phyloP scores from a whole-genome alignment of 2,888 invertebrate species.

The Sericinus montela region DNA sequence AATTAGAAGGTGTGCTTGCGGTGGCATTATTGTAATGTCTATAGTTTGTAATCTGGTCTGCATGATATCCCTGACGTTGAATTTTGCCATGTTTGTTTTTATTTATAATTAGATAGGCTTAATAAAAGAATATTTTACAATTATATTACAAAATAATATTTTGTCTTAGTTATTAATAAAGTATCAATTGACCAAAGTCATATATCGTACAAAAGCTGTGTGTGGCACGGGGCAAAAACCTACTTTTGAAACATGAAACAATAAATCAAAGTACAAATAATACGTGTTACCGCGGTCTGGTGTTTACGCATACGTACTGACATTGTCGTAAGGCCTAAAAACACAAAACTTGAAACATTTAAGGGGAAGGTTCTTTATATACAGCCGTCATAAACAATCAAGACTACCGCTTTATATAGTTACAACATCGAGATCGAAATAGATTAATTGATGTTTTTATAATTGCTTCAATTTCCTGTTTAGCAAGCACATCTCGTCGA shows the following conservation, averaged over 20 bases:
- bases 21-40: slow-evolving; percentile 48
- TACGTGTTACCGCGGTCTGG: slow-evolving; percentile 68
- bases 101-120: slow-evolving; percentile 7
- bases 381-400: slow-evolving; percentile 9
- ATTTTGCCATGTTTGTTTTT: slow-evolving; percentile 3
- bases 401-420: slow-evolving; percentile 21
- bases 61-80: slow-evolving; percentile 35
- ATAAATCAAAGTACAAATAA: slow-evolving; percentile 75
- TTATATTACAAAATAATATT: too few relatives aligned
- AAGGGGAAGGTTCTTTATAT: slow-evolving; percentile 39
- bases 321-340: slow-evolving; percentile 63
- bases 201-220: slow-evolving; percentile 50
- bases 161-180: slow-evolving; percentile 8
- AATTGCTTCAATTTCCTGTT: slow-evolving; percentile 21
- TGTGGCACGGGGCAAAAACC: slow-evolving; percentile 68
- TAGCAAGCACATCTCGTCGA: slow-evolving; percentile 6
- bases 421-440: slow-evolving; percentile 5
- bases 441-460: slow-evolving; percentile 21
- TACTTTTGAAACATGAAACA: slow-evolving; percentile 69
- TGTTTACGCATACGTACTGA: slow-evolving; percentile 65
- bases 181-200: slow-evolving; percentile 46
- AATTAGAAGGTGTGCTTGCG: slow-evolving; percentile 58
- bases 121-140: too few relatives aligned
- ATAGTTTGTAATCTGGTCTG: slow-evolving; percentile 52
- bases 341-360: slow-evolving; percentile 41